phyloP scores from a whole-genome alignment of 2,113 vertebrate genomes.

The Elachura formosa region DNA sequence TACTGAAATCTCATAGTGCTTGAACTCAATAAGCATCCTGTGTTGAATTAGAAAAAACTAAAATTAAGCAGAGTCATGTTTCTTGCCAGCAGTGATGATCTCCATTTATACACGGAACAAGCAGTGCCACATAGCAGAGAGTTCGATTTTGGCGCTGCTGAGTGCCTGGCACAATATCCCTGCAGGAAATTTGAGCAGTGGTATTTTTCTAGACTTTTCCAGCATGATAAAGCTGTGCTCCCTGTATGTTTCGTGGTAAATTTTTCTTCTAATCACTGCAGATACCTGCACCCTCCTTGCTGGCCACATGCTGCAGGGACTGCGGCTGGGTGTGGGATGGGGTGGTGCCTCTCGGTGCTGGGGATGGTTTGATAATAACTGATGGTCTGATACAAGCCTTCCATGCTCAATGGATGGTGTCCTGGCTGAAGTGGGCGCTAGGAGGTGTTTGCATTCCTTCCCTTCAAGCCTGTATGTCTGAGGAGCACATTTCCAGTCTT shows the following conservation, averaged over 20 bases:
- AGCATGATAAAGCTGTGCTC: not conserved
- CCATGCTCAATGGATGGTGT: not conserved
- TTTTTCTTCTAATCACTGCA: not conserved
- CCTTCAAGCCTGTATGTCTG: not conserved
- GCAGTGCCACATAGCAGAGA: not conserved
- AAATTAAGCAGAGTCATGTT: not conserved
- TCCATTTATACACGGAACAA: not conserved
- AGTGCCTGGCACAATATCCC: not conserved
- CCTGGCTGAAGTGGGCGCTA: not conserved
- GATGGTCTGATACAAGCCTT: not conserved
- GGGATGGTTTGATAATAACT: not conserved
- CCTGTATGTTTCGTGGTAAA: not conserved
- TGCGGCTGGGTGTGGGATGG: fast-evolving
- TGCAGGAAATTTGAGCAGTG: not conserved
- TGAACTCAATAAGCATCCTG: not conserved
- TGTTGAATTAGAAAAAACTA: not conserved
- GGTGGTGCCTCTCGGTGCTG: not conserved
- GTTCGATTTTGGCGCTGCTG: not conserved
- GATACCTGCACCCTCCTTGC: not conserved
- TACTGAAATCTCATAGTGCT: not conserved
- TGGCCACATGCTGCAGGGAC: fast-evolving
- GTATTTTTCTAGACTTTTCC: not conserved
- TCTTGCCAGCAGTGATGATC: not conserved
- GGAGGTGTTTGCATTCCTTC: not conserved
- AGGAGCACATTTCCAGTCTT: not conserved